Conservation (phyloP, 2,888 invertebrate species). For the Gnatocerus cornutus region DNA sequence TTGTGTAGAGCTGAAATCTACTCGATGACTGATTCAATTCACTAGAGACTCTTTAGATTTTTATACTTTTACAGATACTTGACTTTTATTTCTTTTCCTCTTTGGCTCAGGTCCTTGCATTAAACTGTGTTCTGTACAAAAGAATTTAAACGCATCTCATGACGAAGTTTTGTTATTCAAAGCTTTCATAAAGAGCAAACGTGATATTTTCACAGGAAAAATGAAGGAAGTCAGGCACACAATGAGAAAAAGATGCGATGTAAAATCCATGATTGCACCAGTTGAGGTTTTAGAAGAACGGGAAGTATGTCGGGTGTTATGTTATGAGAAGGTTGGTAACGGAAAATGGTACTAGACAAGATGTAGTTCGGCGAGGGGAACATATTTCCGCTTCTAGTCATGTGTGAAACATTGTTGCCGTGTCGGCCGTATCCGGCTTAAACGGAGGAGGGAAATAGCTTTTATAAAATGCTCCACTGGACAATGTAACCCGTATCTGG, state of each 20-base stretch:
- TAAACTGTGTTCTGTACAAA: slow-evolving; percentile 5
- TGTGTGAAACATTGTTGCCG: slow-evolving; percentile 61
- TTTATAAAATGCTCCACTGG: slow-evolving; percentile 57
- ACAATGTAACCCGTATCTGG: slow-evolving; percentile 51
- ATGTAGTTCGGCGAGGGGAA: slow-evolving; percentile 48
- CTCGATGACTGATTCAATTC: slow-evolving; percentile 33
- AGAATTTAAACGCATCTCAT: slow-evolving; percentile 8
- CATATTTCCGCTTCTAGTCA: slow-evolving; percentile 58
- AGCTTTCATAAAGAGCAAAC: slow-evolving; percentile 25
- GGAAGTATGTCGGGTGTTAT: slow-evolving; percentile 28
- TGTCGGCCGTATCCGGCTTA: slow-evolving; percentile 58
- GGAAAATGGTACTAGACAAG: slow-evolving; percentile 49
- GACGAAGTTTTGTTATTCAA: slow-evolving; percentile 8
- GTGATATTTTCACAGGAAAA: slow-evolving; percentile 11
- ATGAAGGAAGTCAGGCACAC: slow-evolving; percentile 23
- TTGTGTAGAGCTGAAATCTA: slow-evolving; percentile 16
- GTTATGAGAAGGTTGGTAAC: slow-evolving; percentile 33
- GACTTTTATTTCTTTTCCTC: background rate
- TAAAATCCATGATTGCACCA: slow-evolving; percentile 47
- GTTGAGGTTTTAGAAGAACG: slow-evolving; percentile 20
- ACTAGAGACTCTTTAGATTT: slow-evolving; percentile 11
- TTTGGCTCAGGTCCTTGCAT: background rate
- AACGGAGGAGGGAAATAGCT: slow-evolving; percentile 57
- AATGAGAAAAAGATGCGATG: slow-evolving; percentile 26
- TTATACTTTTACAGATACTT: slow-evolving; percentile 21